Percentiles rank a stretch among this genome's conserved stretches.
Conservation (phyloP, 2,113 vertebrate genomes). For the Oostethus manadensis region DNA sequence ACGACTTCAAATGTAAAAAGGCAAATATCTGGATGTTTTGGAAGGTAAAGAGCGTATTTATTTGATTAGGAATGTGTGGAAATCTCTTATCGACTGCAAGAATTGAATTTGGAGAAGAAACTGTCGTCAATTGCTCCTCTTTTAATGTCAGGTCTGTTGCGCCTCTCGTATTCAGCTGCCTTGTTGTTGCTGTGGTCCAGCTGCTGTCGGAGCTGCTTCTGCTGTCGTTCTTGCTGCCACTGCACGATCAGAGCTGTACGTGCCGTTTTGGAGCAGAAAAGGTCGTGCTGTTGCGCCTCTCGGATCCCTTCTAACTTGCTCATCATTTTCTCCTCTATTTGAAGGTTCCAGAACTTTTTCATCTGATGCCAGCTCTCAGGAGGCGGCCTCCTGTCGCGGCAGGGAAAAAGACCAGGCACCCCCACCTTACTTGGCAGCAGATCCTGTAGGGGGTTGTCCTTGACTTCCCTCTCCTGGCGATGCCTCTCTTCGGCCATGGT, state of each 20-base stretch:
- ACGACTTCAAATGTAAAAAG: too few species aligned
- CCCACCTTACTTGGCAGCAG: constrained; percentile 42
- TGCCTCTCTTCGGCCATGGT: constrained; percentile 68
- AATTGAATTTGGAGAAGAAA: constrained; percentile 86
- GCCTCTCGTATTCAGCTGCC: constrained; percentile 68
- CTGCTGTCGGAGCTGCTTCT: constrained; percentile 55
- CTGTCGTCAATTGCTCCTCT: constrained; percentile 63
- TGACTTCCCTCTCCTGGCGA: constrained; percentile 29
- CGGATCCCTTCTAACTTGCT: constrained; percentile 56
- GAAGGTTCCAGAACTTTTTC: constrained; percentile 69
- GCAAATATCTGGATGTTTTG: too few species aligned
- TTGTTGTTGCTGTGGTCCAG: constrained; percentile 72
- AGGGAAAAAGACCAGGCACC: constrained; percentile 53
- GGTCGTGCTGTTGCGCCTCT: constrained; percentile 63
- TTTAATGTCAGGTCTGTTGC: constrained; percentile 59
- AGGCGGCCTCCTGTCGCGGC: constrained; percentile 74
- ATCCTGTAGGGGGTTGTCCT: constrained; percentile 26
- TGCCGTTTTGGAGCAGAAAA: constrained; percentile 42
- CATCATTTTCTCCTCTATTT: constrained; percentile 78
- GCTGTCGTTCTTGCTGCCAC: constrained; percentile 63
- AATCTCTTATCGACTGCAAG: constrained; percentile 58
- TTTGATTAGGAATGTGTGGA: neutral
- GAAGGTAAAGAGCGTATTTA: too few species aligned
- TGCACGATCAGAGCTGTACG: constrained; percentile 67
- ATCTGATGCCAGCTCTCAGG: constrained; percentile 62